phyloP scores from a whole-genome alignment of 1,140 invertebrate genomes.

The Caenorhabditis remanei region DNA sequence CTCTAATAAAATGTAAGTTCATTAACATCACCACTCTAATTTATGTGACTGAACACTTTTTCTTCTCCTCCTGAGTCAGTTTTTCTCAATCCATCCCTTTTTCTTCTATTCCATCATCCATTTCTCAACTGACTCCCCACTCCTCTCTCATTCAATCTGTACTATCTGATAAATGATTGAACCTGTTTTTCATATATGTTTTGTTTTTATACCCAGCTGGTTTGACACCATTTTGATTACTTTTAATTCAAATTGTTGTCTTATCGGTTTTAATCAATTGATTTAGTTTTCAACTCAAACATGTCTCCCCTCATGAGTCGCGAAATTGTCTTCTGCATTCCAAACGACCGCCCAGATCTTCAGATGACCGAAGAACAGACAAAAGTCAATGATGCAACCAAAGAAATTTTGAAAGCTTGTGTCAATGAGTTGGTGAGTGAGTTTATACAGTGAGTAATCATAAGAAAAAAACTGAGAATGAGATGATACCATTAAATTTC shows the following conservation, averaged over 20 bases:
- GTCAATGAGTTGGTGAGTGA: not conserved
- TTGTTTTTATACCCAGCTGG: not conserved
- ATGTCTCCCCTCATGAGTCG: too few relatives aligned
- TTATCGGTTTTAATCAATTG: too few relatives aligned
- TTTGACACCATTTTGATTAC: too few relatives aligned
- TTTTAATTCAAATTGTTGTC: too few relatives aligned
- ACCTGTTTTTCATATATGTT: not conserved
- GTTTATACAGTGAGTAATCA: not conserved
- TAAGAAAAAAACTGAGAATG: too few relatives aligned
- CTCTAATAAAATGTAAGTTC: not conserved
- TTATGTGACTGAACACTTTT: slow-evolving; percentile 10
- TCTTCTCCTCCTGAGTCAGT: not conserved
- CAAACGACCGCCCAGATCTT: not conserved
- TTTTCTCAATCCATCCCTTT: not conserved
- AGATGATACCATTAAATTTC: too few relatives aligned
- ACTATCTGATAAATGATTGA: not conserved
- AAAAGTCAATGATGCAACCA: not conserved
- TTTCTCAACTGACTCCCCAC: not conserved
- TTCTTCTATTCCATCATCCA: too few relatives aligned
- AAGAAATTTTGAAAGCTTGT: not conserved
- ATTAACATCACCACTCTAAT: not conserved
- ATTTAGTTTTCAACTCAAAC: too few relatives aligned
- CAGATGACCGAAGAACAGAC: not conserved
- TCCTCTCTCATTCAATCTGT: not conserved
- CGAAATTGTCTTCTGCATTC: not conserved